A percentile compares a stretch with the other conserved stretches of the same genome.
Evolutionary conservation across 2,888 invertebrate genomes (phyloP).

Genomic region (Chymomyza amoena): DNA sequence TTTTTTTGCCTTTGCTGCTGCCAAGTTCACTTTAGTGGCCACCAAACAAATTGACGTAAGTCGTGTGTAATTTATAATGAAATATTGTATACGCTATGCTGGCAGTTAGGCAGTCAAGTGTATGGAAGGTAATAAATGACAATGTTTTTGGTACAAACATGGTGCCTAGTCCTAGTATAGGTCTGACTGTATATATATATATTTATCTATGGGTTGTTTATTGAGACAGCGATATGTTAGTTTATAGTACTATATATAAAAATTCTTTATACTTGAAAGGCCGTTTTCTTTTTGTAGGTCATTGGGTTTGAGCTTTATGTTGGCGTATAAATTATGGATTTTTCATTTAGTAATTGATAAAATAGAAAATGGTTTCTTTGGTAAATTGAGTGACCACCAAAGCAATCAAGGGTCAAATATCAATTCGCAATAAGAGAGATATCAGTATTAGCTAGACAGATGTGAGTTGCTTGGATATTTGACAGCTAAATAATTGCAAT

Average conservation of each 20-base stretch:
- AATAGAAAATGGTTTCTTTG: background rate
- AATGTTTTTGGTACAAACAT: conserved; percentile 42
- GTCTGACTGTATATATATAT: background rate
- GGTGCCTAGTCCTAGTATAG: background rate
- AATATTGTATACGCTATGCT: conserved; percentile 66
- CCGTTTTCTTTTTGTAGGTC: background rate
- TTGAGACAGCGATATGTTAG: background rate
- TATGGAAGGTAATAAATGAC: conserved; percentile 66
- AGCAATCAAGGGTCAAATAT: background rate
- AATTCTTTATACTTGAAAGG: background rate
- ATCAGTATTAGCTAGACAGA: background rate
- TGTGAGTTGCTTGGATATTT: background rate
- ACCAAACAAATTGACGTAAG: conserved; percentile 70
- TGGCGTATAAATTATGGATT: background rate
- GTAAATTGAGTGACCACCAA: background rate
- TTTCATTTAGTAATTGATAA: background rate
- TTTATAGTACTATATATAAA: background rate
- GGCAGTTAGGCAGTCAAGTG: conserved; percentile 66
- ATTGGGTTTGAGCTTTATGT: background rate
- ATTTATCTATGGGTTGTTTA: background rate
- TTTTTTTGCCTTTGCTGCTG: conserved; percentile 19
- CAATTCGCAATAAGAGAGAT: background rate
- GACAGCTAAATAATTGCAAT: background rate
- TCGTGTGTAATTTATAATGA: conserved; percentile 73
- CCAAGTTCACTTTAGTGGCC: conserved; percentile 60